Conservation (phyloP, 2,888 invertebrate genomes). For the Mantis religiosa region DNA sequence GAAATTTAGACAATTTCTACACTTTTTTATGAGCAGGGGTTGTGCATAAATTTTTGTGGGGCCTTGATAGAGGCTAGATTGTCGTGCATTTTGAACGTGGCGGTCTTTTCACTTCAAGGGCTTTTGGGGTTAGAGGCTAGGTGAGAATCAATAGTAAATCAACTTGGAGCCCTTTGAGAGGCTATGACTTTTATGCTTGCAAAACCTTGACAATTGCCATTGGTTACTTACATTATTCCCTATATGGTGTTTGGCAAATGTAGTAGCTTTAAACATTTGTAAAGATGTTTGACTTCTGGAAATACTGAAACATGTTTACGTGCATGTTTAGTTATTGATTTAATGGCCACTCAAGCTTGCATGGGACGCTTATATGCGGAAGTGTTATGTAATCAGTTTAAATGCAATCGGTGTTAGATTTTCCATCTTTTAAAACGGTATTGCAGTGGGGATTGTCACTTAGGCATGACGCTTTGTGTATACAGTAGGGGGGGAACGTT, state of each 20-base stretch:
- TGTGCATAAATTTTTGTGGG: conserved; percentile 20
- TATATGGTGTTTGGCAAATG: background rate
- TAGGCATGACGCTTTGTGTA: conserved; percentile 15
- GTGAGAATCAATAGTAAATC: conserved; percentile 32
- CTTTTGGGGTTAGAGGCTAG: conserved; percentile 30
- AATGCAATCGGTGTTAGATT: background rate
- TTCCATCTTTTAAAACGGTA: background rate
- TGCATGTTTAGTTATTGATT: background rate
- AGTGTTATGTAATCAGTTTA: background rate
- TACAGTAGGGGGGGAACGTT: conserved; percentile 11
- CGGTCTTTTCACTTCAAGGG: conserved; percentile 35
- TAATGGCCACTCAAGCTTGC: background rate
- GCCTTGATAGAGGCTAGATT: conserved; percentile 40
- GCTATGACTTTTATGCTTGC: conserved; percentile 17
- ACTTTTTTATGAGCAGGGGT: background rate
- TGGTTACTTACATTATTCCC: background rate
- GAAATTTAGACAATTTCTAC: background rate
- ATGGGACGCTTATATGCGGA: background rate
- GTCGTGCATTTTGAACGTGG: conserved; percentile 37
- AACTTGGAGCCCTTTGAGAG: conserved; percentile 23
- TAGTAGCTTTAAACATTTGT: background rate
- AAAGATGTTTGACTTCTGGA: background rate
- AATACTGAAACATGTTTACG: background rate
- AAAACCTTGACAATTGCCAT: background rate
- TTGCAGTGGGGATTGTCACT: conserved; percentile 4